Evolutionary conservation across 2,888 invertebrate species (phyloP).

Genomic region (Bruchidius siliquastri): DNA sequence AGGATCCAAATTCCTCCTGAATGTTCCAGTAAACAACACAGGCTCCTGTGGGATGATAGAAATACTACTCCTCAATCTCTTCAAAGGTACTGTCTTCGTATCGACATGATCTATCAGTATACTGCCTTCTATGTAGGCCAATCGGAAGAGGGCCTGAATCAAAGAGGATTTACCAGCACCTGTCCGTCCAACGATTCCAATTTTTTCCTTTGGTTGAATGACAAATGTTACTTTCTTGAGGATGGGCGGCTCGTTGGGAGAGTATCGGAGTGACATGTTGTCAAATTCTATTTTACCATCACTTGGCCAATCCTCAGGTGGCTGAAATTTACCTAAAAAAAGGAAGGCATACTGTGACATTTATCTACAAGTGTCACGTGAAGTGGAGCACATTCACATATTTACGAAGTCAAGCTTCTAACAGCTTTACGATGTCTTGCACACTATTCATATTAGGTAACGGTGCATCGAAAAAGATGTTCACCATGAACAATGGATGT

Average conservation of each 20-base stretch:
- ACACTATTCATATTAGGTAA: too few species aligned
- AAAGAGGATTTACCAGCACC: slow-evolving; percentile 78
- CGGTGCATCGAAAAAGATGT: too few species aligned
- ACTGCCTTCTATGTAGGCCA: slow-evolving; percentile 70
- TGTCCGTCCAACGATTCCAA: slow-evolving; percentile 76
- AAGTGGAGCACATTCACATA: too few species aligned
- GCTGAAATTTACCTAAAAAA: slow-evolving; percentile 31
- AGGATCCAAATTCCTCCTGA: slow-evolving; percentile 86
- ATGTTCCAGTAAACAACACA: slow-evolving; percentile 77
- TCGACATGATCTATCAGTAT: slow-evolving; percentile 76
- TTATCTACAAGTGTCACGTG: too few species aligned
- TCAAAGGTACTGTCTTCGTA: slow-evolving; percentile 63
- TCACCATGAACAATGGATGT: too few species aligned
- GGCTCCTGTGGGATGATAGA: slow-evolving; percentile 86
- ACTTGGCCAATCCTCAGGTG: slow-evolving; percentile 68
- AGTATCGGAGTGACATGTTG: slow-evolving; percentile 67
- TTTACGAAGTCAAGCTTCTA: too few species aligned
- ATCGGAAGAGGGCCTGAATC: slow-evolving; percentile 72
- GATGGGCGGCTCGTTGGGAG: slow-evolving; percentile 64
- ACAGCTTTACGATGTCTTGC: too few species aligned
- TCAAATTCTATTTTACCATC: slow-evolving; percentile 64
- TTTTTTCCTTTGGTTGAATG: slow-evolving; percentile 64
- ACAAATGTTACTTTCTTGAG: slow-evolving; percentile 64
- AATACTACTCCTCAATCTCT: slow-evolving; percentile 59
- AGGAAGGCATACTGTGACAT: too few species aligned